Evolutionary conservation across 2,888 invertebrate species (phyloP), one percentile per base, ranked within the genome.

Genomic region (Andrena dorsata): DNA sequence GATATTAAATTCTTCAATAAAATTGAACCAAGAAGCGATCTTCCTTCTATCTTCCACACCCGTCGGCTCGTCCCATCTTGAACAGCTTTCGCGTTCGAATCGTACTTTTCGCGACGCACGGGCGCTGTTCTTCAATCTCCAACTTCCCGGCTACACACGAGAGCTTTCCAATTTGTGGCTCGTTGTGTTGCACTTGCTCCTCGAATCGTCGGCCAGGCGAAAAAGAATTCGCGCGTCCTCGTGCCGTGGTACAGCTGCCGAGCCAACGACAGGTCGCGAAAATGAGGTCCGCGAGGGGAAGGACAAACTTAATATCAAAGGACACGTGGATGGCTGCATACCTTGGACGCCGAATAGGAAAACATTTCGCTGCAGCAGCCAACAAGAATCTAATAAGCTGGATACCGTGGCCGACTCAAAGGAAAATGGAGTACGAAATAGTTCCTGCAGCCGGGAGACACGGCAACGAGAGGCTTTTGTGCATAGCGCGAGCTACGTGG

Each of bases 351-450:
- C 64, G 58, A 68, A 80, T 66, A 58, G 30, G 68, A 64, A 74
- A 74, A 77, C 74, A 75, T 70, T 63, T 76, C 61, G 60, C 35
- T 68, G 49, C 30, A 13, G 30, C 61, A 61, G 41, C 35, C 63
- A 56, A 49, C 60, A 64, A 76, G 81, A 83, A 86, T 88, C 83
- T 83, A 87, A 87, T 88, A 88, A 88, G 84, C 86, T 56, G 65
- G 86, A 88, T 74, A 75, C 76, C 80, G 61, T 20, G 58, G 10
- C 51, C 51, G 64, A n/a, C 70, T 79, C 75, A 83, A 82, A 87
- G 85, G 76, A 72, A 87, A 73, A 80, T 65, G 26, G 70, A 66
- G 68, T 65, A 64, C 66, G 30, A 68, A 75, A 86, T 83, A 76
- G 80, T 80, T 76, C 35, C 61, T 20, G 66, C 53, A 51, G 56